Conservation (phyloP, 2,888 invertebrate species). For the Amiota minor region DNA sequence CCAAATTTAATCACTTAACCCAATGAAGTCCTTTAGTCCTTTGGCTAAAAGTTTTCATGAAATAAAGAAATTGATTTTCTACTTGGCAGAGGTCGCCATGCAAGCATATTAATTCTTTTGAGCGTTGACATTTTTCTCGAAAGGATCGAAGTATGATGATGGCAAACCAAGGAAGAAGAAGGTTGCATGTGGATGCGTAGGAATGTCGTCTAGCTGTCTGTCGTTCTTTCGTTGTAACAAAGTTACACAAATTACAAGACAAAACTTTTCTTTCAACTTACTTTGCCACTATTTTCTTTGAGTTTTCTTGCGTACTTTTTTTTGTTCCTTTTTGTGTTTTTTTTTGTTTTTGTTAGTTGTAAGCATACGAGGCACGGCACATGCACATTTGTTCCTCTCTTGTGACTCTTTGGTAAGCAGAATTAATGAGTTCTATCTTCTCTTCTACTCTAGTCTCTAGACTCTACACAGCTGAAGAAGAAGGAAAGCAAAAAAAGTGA, state of each 20-base stretch:
- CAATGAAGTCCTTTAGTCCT: constrained; percentile 51
- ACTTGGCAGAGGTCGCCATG: constrained; percentile 56
- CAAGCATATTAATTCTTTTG: constrained; percentile 61
- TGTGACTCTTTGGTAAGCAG: constrained; percentile 44
- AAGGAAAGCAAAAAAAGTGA: not conserved
- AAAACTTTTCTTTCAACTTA: constrained; percentile 55
- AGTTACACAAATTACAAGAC: constrained; percentile 62
- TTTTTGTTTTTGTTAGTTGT: not conserved
- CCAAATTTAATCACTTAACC: constrained; percentile 67
- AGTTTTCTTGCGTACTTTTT: not conserved
- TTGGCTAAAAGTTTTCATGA: not conserved
- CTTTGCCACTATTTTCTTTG: constrained; percentile 37
- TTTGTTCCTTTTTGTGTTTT: too few relatives aligned
- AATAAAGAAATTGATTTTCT: constrained; percentile 59
- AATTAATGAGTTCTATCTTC: constrained; percentile 50
- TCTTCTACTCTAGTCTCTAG: too few relatives aligned
- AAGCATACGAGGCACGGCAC: not conserved
- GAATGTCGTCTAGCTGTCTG: constrained; percentile 34
- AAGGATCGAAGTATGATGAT: not conserved
- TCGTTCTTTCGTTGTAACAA: constrained; percentile 52
- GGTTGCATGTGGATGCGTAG: constrained; percentile 30
- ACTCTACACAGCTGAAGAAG: too few relatives aligned
- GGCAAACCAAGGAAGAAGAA: not conserved
- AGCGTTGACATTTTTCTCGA: constrained; percentile 47
- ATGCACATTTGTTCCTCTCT: constrained; percentile 12